Percentiles rank a stretch among this genome's conserved stretches.
phyloP scores from a whole-genome alignment of 2,797 vertebrate genomes.

The Cossypha niveicapilla region DNA sequence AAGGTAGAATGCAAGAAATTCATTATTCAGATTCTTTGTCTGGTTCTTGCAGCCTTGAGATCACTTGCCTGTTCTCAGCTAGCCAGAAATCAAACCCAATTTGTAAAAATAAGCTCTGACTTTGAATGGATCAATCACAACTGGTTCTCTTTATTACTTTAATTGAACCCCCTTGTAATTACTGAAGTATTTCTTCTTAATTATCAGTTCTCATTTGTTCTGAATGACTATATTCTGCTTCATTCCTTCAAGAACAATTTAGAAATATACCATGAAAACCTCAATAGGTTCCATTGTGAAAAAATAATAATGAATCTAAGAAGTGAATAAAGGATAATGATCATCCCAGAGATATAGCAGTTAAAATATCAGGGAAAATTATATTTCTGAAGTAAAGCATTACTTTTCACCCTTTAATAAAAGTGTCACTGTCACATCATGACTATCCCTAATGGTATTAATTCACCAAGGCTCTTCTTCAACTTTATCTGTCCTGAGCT shows the following conservation, averaged over 20 bases:
- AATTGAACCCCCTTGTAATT: conserved; percentile 53
- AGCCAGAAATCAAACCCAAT: conserved; percentile 43
- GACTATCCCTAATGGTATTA: not conserved
- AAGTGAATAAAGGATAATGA: not conserved
- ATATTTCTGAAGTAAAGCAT: conserved; percentile 1
- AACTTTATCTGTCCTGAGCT: not conserved
- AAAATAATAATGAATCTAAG: conserved; percentile 40
- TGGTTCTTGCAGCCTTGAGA: not conserved
- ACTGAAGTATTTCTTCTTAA: conserved; percentile 41
- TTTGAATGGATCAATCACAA: conserved; percentile 38
- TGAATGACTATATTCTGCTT: conserved; percentile 19
- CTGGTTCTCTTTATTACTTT: conserved; percentile 34
- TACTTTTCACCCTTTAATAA: conserved; percentile 16
- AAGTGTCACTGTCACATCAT: not conserved
- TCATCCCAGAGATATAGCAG: not conserved
- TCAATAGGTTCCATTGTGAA: conserved; percentile 28
- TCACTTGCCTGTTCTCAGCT: not conserved
- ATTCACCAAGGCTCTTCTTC: not conserved
- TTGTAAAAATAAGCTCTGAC: conserved; percentile 41
- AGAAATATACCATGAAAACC: conserved; percentile 28
- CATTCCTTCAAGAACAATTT: conserved; percentile 39
- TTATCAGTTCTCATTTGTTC: conserved; percentile 32
- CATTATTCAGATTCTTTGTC: not conserved
- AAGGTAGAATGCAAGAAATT: not conserved
- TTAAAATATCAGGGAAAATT: conserved; percentile 30